Evolutionary conservation across 2,113 vertebrate genomes (phyloP).

Genomic region (Noctilio leporinus): DNA sequence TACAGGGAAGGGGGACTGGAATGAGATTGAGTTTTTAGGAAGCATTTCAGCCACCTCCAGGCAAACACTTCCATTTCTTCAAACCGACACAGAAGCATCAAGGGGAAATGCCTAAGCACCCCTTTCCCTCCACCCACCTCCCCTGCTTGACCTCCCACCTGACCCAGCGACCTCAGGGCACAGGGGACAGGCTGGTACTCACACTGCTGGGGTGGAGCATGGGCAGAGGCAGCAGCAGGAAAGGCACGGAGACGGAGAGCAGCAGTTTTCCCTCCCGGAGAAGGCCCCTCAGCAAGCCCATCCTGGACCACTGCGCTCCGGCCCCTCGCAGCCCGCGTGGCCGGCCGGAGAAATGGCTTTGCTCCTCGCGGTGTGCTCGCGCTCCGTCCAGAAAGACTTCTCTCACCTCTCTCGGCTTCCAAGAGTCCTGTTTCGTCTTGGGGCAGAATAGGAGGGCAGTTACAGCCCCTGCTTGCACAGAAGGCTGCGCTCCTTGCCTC

Average conservation of each 20-base stretch:
- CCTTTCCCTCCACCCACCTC: background rate
- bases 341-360: background rate
- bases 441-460: background rate
- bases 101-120: background rate
- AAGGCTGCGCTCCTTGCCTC: slow-evolving; percentile 46
- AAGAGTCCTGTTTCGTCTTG: background rate
- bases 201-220: slow-evolving; percentile 91
- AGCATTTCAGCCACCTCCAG: background rate
- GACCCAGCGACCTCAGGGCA: background rate
- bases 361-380: background rate
- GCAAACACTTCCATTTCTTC: background rate
- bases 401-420: slow-evolving; percentile 17
- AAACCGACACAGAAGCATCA: background rate
- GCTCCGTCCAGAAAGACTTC: slow-evolving; percentile 15
- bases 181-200: slow-evolving; percentile 79
- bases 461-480: background rate
- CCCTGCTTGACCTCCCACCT: background rate
- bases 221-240: slow-evolving; percentile 92
- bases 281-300: slow-evolving; percentile 87
- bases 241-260: slow-evolving; percentile 88
- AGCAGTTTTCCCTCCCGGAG: slow-evolving; percentile 89
- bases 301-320: slow-evolving; percentile 60
- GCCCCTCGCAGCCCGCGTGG: background rate
- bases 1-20: no score
- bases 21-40: background rate